Base-by-base conservation (phyloP, 2,113 vertebrate species). In the Pelobates fuscus region DNA sequence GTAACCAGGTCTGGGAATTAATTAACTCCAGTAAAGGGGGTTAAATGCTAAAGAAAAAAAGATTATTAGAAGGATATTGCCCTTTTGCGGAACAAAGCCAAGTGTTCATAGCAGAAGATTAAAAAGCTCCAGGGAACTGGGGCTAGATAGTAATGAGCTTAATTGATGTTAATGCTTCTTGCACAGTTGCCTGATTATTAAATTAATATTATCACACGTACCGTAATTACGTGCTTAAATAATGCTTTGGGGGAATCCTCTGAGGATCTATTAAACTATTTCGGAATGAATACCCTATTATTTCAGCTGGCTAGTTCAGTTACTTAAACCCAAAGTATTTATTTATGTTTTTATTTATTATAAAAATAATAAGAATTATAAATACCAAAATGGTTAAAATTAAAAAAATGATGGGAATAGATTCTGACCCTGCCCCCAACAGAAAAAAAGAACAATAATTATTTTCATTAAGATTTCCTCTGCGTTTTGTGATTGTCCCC, bases 81-180 rank as follows among this genome's bases (percentile, higher is more conserved):
- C 77, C 83, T 83, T 84, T 83, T 80, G 84, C 83, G 85, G 68
- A 67, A 84, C 81, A 32, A 80, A 83, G 86, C 86, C 87, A 85
- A 85, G 82, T 84, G 79, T 82, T 87, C 86, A 82, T 82, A 74
- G 81, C 8, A 77, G 83, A 86, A 86, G 84, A 89, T 87, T 87
- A 86, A 87, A 87, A 86, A 82, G 70, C 78, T 78, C 73, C 70
- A 75, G 83, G 82, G 84, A 77, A 80, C 78, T 82, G 85, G 85
- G 86, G 89, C 84, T 86, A 85, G 83, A 86, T 79, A 83, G 61
- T 92, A 93, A 93, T 93, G 91, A 94, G 92, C 91, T 90, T 94
- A 95, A 96, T 94, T 94, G 95, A 94, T 93, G 95, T 94, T 94
- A 95, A 94, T 90, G 92, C 92, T 89, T 90, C 92, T 85, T 83